Base-by-base conservation (phyloP, 2,797 vertebrate genomes). In the Parotocinclus haroldoi region DNA sequence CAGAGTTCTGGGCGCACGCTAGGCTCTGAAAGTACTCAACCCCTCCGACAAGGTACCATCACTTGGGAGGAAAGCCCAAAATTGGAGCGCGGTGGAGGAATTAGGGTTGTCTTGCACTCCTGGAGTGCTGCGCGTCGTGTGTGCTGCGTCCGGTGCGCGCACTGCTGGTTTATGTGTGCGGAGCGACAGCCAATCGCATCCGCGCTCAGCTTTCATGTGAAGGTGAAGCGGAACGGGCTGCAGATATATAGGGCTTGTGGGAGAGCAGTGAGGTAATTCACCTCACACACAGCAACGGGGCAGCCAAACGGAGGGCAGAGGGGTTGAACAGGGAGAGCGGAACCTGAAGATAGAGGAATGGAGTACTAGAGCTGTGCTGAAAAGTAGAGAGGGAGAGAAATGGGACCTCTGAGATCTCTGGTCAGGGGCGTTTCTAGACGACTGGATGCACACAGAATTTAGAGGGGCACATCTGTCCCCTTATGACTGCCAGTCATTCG, bases 191-290 rank as follows among this genome's bases (percentile, higher is more conserved):
- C 82, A 81, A 79, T 87, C 80, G 75, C 78, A 54, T 80, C 73
- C 77, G 83, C 79, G 59, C 68, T 84, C 80, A 82, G 84, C 83
- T 85, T 85, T 61, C 59, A 85, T 87, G 87, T 87, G 86, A 88
- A 85, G 81, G 83, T 85, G 77, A 84, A 87, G 83, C 82, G 79
- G 79, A 83, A 83, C 78, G 84, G 79, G 83, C 81, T 83, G 82
- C 80, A 84, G 82, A 86, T 89, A 77, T 77, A 89, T 88, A 88
- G 82, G 81, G 82, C 81, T 55, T 48, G 81, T 74, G 79, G 76
- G 80, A 81, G 84, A 87, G 80, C 83, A 84, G 83, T 81, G 83
- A 82, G 80, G 76, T 81, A 76, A 61, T 83, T 84, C 18, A 51
- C 45, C 90, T 54, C 75, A 45, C 17, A 59, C 42, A 42, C 17